Base-by-base conservation (phyloP, 2,113 vertebrate species). In the Zosterops borbonicus region DNA sequence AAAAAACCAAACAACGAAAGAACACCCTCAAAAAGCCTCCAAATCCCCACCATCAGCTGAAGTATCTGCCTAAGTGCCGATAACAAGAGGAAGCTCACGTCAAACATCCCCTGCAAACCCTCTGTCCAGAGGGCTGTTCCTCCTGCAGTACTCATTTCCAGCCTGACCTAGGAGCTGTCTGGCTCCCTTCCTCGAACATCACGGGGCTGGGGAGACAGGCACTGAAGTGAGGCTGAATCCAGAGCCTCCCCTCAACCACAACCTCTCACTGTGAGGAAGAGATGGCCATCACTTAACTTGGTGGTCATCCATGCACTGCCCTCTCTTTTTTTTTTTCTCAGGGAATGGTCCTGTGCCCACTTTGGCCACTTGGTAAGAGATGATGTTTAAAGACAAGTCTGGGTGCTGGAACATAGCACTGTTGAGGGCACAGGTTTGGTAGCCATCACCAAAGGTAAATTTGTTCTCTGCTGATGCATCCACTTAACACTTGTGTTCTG, bases 161-260 rank as follows among this genome's bases (percentile, higher is more conserved):
- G 71, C 59, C 28, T 6, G 2, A 22, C 65, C 39, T 6, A 56
- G 41, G n/a, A 52, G 46, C 37, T 44, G 22, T 14, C 39, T 67
- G 33, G 20, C 47, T 86, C 27, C 27, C 12, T 46, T 64, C 50
- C 24, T 65, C 42, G 75, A 79, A 27, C 37, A 17, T 19, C 1
- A 0, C 1, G 0, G 53, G 21, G 44, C 14, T 46, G n/a, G 7
- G 46, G 28, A 83, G 46, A 27, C 53, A 27, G 60, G 71, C 16
- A 11, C 33, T 1, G 2, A 39, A 18, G 21, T 0, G 0, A 42
- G 7, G 25, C 16, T 39, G 24, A 35, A n/a, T 69, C 41, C 24
- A 27, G 28, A 78, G 22, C 31, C 33, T 49, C 33, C 46, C 31
- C 25, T 50, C 14, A n/a, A 5, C 24, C 9, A 5, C 20, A 33